Conservation (phyloP, 2,797 vertebrate genomes). For the Tragelaphus eurycerus region DNA sequence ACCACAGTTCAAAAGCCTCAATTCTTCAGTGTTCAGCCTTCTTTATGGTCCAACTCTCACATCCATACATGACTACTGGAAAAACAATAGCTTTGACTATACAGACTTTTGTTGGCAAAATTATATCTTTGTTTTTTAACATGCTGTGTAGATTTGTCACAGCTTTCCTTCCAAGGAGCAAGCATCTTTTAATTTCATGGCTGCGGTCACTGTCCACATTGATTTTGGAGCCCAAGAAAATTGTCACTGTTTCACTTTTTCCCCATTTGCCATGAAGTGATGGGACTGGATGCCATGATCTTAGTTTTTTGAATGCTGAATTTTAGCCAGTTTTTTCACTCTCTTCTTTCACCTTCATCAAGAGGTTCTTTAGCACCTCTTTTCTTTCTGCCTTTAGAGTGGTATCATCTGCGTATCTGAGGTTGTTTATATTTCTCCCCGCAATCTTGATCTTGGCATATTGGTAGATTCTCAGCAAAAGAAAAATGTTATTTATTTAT, state of each 20-base stretch:
- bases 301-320: background rate
- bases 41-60: background rate
- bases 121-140: background rate
- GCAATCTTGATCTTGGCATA: background rate
- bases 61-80: background rate
- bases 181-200: background rate
- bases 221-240: background rate
- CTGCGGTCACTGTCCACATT: background rate
- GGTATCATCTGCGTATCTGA: background rate
- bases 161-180: background rate
- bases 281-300: background rate
- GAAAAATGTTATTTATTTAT: background rate
- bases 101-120: background rate
- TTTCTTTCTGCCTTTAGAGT: background rate
- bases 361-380: background rate
- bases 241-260: background rate
- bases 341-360: background rate
- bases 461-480: background rate
- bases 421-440: background rate
- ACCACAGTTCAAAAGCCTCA: background rate
- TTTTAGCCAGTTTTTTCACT: background rate
- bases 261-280: background rate
- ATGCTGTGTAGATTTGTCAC: background rate
- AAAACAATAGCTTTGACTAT: background rate
- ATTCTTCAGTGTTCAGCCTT: background rate